These are phyloP conservation scores for Planococcus citri DNA, from an alignment of 1,140 invertebrate species.

Conservation along the genomic window DNA sequence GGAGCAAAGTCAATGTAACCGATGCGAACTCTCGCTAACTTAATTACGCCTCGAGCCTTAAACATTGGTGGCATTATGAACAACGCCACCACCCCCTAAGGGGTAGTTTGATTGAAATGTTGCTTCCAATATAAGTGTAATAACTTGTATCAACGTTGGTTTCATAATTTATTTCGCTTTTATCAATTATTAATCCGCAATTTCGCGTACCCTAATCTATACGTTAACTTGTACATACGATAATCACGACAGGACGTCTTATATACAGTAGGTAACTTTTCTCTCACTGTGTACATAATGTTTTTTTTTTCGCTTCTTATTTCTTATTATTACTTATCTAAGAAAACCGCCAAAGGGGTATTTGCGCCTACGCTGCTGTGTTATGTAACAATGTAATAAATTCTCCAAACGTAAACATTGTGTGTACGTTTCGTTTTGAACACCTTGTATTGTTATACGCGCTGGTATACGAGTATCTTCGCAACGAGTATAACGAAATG, in stretches of 20 bases:
- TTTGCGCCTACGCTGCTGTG: too few species aligned
- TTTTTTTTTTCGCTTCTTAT: too few species aligned
- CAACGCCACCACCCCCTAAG: too few species aligned
- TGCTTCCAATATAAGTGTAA: background rate
- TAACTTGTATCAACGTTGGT: background rate
- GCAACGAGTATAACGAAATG: background rate
- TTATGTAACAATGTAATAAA: too few species aligned
- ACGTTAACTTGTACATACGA: too few species aligned
- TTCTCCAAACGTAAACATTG: background rate
- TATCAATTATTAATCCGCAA: background rate
- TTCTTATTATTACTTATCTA: background rate
- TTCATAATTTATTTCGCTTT: background rate
- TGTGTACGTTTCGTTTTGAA: background rate
- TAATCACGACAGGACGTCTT: background rate
- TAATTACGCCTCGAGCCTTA: background rate
- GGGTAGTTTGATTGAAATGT: background rate
- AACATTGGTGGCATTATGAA: too few species aligned
- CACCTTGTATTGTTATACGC: background rate
- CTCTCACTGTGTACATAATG: too few species aligned
- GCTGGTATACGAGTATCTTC: background rate
- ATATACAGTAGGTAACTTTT: background rate
- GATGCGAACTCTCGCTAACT: background rate
- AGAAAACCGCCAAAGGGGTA: background rate
- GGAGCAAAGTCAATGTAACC: too few species aligned
- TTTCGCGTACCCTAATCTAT: slow-evolving; percentile 1